These are phyloP conservation scores for Neoarius graeffei DNA, from an alignment of 2,113 vertebrate species.

Conservation along the genomic window DNA sequence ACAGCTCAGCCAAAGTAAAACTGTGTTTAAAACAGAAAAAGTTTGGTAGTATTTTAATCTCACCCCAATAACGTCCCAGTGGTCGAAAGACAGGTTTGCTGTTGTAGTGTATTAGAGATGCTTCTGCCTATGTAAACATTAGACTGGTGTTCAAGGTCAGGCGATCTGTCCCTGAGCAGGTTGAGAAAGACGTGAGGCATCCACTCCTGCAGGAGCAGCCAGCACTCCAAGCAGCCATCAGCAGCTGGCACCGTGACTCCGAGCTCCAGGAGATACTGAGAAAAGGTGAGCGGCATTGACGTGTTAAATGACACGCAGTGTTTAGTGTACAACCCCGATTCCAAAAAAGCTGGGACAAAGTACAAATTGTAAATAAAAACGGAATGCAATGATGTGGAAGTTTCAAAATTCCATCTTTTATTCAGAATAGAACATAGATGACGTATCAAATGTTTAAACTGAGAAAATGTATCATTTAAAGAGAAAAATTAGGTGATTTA, in stretches of 20 bases:
- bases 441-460: too few species aligned
- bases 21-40: not conserved
- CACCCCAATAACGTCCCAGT: not conserved
- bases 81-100: not conserved
- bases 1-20: not conserved
- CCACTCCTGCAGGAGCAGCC: conserved; percentile 85
- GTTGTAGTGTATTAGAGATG: not conserved
- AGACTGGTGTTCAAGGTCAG: conserved; percentile 57
- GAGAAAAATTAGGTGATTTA: too few species aligned
- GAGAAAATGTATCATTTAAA: too few species aligned
- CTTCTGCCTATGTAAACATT: not conserved
- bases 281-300: conserved; percentile 79
- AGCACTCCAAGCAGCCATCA: conserved; percentile 83
- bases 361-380: too few species aligned
- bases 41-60: not conserved
- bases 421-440: too few species aligned
- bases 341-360: too few species aligned
- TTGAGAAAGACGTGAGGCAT: conserved; percentile 85
- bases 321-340: too few species aligned
- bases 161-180: conserved; percentile 69
- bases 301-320: not conserved
- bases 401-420: too few species aligned
- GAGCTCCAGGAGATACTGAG: conserved; percentile 96
- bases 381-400: too few species aligned
- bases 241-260: conserved; percentile 86